phyloP scores from a whole-genome alignment of 2,113 vertebrate genomes.

The Scomber colias region DNA sequence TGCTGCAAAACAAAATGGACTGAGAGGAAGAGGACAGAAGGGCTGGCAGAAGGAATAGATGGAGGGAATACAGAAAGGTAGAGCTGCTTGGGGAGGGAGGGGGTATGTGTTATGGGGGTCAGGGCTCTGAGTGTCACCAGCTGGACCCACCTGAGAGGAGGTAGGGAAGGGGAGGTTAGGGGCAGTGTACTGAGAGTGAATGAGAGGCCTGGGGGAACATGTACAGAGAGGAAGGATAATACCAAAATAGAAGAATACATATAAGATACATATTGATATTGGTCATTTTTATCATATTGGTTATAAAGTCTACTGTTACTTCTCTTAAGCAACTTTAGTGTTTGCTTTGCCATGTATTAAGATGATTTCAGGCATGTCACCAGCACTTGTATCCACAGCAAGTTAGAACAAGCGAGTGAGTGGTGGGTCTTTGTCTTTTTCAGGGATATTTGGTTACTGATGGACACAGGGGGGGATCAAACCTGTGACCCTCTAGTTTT shows the following conservation, averaged over 20 bases:
- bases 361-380: constrained; percentile 6
- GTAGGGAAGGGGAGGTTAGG: not conserved
- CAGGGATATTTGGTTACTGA: constrained; percentile 44
- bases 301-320: not conserved
- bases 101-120: constrained; percentile 18
- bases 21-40: constrained; percentile 37
- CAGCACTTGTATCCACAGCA: constrained; percentile 14
- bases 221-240: not conserved
- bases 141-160: constrained; percentile 53
- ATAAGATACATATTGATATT: not conserved
- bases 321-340: not conserved
- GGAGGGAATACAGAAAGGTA: not conserved
- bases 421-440: not conserved
- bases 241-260: not conserved
- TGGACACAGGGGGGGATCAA: constrained; percentile 18
- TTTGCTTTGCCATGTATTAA: not conserved
- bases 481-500: constrained; percentile 8
- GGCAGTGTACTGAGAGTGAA: not conserved
- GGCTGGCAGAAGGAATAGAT: constrained; percentile 16
- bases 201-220: not conserved
- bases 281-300: not conserved
- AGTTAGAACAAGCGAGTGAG: constrained; percentile 22
- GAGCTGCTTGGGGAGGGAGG: not conserved
- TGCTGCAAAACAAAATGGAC: constrained; percentile 36
- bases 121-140: constrained; percentile 33